These are phyloP conservation scores for Cercopithecus mona DNA, from an alignment of 2,113 vertebrate genomes.

Conservation along the genomic window DNA sequence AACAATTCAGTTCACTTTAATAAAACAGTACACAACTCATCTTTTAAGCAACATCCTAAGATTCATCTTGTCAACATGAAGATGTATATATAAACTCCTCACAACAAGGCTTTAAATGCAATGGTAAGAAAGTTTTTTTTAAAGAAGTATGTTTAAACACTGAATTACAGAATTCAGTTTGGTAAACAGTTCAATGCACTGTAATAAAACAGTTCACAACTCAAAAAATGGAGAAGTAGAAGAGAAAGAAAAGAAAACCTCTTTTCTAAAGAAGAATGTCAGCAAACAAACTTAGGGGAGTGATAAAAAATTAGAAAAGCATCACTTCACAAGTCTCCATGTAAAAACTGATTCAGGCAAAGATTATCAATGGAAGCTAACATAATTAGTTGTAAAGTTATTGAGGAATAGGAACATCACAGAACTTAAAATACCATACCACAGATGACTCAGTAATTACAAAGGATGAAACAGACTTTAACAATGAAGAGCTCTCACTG, in stretches of 20 bases:
- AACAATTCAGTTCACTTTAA: not conserved
- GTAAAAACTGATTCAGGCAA: not conserved
- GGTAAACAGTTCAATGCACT: not conserved
- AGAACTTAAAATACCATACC: not conserved
- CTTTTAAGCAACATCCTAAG: not conserved
- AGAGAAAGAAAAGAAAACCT: not conserved
- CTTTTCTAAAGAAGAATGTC: not conserved
- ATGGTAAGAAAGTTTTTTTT: not conserved
- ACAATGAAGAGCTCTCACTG: not conserved
- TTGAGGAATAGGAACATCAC: not conserved
- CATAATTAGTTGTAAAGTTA: not conserved
- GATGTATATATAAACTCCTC: not conserved
- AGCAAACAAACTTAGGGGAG: not conserved
- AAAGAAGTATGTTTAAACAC: not conserved
- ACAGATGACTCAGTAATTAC: not conserved
- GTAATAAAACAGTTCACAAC: not conserved
- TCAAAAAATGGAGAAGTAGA: not conserved
- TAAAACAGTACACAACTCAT: not conserved
- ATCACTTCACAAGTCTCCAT: not conserved
- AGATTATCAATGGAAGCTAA: not conserved
- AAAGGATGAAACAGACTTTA: not conserved
- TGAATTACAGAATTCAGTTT: not conserved
- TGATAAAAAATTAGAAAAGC: not conserved
- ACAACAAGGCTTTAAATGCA: not conserved
- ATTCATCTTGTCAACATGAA: not conserved